Evolutionary conservation across 2,888 invertebrate species (phyloP), one percentile per base, ranked within the genome.

Genomic region (Ophion slaviceki): DNA sequence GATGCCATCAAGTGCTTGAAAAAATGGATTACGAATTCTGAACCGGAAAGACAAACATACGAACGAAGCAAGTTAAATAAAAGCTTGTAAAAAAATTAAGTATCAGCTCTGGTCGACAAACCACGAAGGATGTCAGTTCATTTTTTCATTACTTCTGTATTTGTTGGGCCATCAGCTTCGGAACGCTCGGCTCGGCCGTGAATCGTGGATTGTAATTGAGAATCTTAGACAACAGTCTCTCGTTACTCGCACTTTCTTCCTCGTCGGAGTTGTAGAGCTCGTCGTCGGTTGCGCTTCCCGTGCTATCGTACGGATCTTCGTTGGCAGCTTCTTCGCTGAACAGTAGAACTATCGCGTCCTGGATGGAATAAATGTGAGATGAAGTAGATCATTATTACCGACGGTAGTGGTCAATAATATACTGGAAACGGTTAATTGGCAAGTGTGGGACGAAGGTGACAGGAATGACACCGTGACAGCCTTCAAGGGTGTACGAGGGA

Each of bases 201-300:
- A 71, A 6, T 8, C 53, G 61, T 24, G 87, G 80, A 62, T 85
- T 71, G 62, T 88, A 88, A 75, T 88, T 84, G 0, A 87, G 64
- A 74, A 90, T 86, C 57, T 86, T 88, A 86, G 91, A 92, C 90
- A 91, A 85, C 3, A 88, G 61, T 75, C 72, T 80, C 40, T 86
- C 79, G 80, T 80, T 88, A 70, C 86, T 87, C 8, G 84, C 80
- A 68, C 77, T 79, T 6, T 88, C 88, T 47, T 90, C 90, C 66
- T 85, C 88, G 80, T 90, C 90, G 17, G 90, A 90, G 20, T 86
- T 72, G 82, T 84, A 90, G 57, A 89, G 71, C 59, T 88, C 89
- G 77, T 87, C 77, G 6, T 87, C 87, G 4, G 82, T 40, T 57
- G 32, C 57, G 14, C 67, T 64, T 59, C 32, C 84, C 6, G n/a